Percentiles rank a stretch among this genome's conserved stretches.
Evolutionary conservation across 2,797 vertebrate genomes (phyloP).

Genomic region (Poeciliopsis paucimaculata): DNA sequence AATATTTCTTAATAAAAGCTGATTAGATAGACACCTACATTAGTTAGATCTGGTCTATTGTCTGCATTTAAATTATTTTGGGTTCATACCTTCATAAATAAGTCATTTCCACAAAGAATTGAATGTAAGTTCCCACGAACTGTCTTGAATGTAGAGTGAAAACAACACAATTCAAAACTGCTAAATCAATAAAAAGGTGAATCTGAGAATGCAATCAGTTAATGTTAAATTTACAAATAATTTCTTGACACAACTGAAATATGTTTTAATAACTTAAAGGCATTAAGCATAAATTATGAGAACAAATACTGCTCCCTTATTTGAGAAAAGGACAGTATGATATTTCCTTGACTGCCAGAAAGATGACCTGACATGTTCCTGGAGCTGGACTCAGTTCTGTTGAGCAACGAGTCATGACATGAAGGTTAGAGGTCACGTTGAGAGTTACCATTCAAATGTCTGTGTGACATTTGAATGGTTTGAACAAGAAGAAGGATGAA

Average conservation of each 20-base stretch:
- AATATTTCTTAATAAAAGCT: not conserved
- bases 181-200: not conserved
- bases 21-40: not conserved
- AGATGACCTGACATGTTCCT: not conserved
- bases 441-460: not conserved
- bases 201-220: not conserved
- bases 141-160: not conserved
- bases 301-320: not conserved
- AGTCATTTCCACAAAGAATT: not conserved
- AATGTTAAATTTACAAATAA: not conserved
- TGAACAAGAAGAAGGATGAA: constrained; percentile 29
- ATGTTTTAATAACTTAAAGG: not conserved
- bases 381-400: constrained; percentile 20
- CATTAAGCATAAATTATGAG: not conserved
- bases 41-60: not conserved
- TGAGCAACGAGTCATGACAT: constrained; percentile 26
- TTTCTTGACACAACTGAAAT: not conserved
- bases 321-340: not conserved
- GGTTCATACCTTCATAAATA: not conserved
- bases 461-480: constrained; percentile 42
- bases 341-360: not conserved
- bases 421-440: constrained; percentile 18
- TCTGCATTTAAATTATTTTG: not conserved
- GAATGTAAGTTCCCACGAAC: not conserved
- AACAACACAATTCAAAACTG: not conserved